phyloP scores from a whole-genome alignment of 2,888 invertebrate genomes.

The Eumerus sabulonum region DNA sequence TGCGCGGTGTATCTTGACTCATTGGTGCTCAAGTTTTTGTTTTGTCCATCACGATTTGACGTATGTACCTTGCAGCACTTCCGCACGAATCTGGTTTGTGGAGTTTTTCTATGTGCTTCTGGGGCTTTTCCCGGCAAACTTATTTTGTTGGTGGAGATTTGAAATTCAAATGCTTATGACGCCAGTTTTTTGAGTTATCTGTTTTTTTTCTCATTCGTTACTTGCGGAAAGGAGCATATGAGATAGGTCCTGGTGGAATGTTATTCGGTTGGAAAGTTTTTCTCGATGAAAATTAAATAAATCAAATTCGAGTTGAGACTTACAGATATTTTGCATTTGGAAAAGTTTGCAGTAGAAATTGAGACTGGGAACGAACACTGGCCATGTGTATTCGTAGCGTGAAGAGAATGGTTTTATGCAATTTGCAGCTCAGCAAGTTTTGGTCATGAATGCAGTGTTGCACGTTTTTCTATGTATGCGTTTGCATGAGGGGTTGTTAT shows the following conservation, averaged over 20 bases:
- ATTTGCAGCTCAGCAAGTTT: slow-evolving; percentile 61
- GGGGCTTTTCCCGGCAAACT: slow-evolving; percentile 43
- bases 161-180: slow-evolving; percentile 60
- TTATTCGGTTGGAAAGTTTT: slow-evolving; percentile 31
- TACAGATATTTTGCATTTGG: slow-evolving; percentile 21
- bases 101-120: slow-evolving; percentile 21
- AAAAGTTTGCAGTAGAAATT: slow-evolving; percentile 21
- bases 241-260: slow-evolving; percentile 10
- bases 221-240: slow-evolving; percentile 10
- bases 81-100: slow-evolving; percentile 29
- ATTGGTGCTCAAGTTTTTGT: slow-evolving; percentile 38
- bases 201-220: too few species aligned
- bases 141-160: slow-evolving; percentile 42
- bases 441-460: slow-evolving; percentile 24
- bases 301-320: slow-evolving; percentile 25
- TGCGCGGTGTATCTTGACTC: slow-evolving; percentile 20
- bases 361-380: not conserved
- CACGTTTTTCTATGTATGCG: slow-evolving; percentile 2
- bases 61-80: not conserved
- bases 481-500: slow-evolving; percentile 24
- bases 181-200: slow-evolving; percentile 42
- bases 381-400: too few species aligned
- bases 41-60: not conserved
- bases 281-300: slow-evolving; percentile 55
- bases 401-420: slow-evolving; percentile 26